Evolutionary conservation across 2,113 vertebrate genomes (phyloP).

Genomic region (Desmodus rotundus): DNA sequence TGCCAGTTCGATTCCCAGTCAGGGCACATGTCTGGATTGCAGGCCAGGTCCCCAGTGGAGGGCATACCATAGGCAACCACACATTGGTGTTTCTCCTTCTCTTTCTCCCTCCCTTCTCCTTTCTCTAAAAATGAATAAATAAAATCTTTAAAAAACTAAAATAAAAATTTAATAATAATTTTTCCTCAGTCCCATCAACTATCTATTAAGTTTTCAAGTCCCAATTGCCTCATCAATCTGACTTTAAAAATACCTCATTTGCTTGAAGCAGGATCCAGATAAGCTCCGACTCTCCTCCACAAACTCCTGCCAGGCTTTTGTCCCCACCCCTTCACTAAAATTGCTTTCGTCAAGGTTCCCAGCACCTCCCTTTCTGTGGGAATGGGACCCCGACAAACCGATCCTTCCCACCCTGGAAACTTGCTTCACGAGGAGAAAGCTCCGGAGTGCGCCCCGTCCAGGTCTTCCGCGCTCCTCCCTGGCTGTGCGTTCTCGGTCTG

Average conservation of each 20-base stretch:
- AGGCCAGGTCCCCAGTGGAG: too few relatives aligned
- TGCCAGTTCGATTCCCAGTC: too few relatives aligned
- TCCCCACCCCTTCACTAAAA: accelerated
- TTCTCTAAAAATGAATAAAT: too few relatives aligned
- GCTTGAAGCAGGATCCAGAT: not conserved
- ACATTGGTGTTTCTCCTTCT: too few relatives aligned
- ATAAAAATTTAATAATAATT: not conserved
- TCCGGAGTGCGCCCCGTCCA: not conserved
- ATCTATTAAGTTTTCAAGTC: not conserved
- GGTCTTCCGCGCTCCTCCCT: accelerated
- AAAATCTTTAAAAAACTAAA: too few relatives aligned
- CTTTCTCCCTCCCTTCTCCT: too few relatives aligned
- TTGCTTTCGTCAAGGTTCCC: not conserved
- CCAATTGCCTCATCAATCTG: not conserved
- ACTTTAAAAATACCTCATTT: not conserved
- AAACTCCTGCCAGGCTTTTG: accelerated
- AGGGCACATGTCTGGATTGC: too few relatives aligned
- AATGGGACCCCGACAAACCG: not conserved
- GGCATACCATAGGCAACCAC: too few relatives aligned
- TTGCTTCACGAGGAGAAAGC: not conserved
- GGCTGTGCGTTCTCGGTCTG: not conserved
- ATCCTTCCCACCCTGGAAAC: not conserved
- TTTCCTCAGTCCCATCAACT: not conserved
- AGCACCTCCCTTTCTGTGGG: not conserved
- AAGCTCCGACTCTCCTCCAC: not conserved